Conservation (phyloP, 2,888 invertebrate genomes). For the Ophion slaviceki region DNA sequence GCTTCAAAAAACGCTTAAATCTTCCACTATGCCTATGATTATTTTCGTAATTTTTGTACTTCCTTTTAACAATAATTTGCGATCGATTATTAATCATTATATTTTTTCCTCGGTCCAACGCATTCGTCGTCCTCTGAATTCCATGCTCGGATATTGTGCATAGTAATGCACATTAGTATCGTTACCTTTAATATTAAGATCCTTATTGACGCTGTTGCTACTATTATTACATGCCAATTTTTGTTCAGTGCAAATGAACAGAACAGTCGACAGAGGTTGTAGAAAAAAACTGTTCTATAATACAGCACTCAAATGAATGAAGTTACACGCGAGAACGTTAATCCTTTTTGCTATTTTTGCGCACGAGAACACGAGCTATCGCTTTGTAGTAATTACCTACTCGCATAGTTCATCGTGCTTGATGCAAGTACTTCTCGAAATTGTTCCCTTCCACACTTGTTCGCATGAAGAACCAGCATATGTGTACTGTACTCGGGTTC, state of each 20-base stretch:
- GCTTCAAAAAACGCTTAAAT: neutral
- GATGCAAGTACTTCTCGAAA: conserved; percentile 47
- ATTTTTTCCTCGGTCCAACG: too few relatives aligned
- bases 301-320: conserved; percentile 47
- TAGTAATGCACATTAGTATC: neutral
- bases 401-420: conserved; percentile 53
- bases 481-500: neutral
- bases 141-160: too few relatives aligned
- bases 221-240: conserved; percentile 1
- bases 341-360: conserved; percentile 48
- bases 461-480: conserved; percentile 35
- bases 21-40: neutral
- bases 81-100: too few relatives aligned
- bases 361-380: conserved; percentile 42
- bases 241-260: neutral
- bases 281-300: conserved; percentile 29
- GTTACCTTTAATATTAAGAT: neutral
- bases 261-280: conserved; percentile 2
- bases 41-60: too few relatives aligned
- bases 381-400: conserved; percentile 29
- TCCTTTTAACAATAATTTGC: too few relatives aligned
- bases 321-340: conserved; percentile 55
- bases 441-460: conserved; percentile 24
- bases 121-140: too few relatives aligned
- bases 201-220: neutral